Base-by-base conservation (phyloP, 2,797 vertebrate species). In the Acanthurus leucopareius region DNA sequence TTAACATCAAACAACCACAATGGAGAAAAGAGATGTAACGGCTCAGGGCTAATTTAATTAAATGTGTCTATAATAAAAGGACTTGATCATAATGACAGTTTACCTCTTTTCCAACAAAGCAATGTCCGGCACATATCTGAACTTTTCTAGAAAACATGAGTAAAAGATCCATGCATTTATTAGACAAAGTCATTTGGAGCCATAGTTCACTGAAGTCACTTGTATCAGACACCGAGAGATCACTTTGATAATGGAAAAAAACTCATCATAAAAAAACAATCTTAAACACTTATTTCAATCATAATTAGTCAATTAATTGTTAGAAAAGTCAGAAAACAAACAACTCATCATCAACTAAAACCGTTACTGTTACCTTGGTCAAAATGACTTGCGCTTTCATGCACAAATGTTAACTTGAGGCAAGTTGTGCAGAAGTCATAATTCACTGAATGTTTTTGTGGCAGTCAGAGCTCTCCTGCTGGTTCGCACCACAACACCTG, bases 11-110 rank as follows among this genome's bases (percentile, higher is more conserved):
- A 80, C 84, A 82, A 48, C 82, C 82, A 53, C 67, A 69, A 53
- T 47, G 75, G 66, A 42, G 76, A 71, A 76, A 60, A 82, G 53
- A 71, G 69, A 58, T 51, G 60, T 60, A 85, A 80, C 71, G 79
- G 79, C 82, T 82, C 74, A 71, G 77, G 77, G 86, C 79, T 91
- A 90, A 93, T 93, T 90, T 71, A 83, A 93, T 94, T 92, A 93
- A 91, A 87, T 58, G 53, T 63, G 65, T 65, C 88, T 66, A 19
- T 58, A 69, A 62, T 20, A 25, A 79, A 66, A 82, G 69, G 62
- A 79, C 52, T 48, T 25, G 72, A 80, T 56, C 9, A n/a, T 44
- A 16, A 54, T 19, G 13, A 47, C 66, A 70, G 28, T 75, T 84
- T 75, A 15, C 54, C 9, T 70, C 38, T 64, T 32, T 22, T 73